A percentile compares a stretch with the other conserved stretches of the same genome.
These are phyloP conservation scores for Drosophila mimetica DNA, from an alignment of 2,888 invertebrate genomes.

Conservation along the genomic window DNA sequence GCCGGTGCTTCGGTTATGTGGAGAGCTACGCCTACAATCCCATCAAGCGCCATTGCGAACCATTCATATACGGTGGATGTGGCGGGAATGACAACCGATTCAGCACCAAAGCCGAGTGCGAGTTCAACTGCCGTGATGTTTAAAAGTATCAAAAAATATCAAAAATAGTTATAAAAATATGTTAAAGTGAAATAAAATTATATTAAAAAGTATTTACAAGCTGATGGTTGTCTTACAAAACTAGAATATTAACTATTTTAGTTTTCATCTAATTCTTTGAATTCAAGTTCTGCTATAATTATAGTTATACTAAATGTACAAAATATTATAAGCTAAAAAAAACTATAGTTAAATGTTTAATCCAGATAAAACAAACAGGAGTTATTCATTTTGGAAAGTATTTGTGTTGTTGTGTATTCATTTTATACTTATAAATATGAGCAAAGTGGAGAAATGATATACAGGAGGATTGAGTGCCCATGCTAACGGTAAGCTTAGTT, in stretches of 20 bases:
- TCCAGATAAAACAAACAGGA: too few relatives aligned
- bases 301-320: too few relatives aligned
- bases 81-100: conserved; percentile 92
- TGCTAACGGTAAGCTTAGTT: too few relatives aligned
- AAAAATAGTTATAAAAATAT: not conserved
- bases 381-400: too few relatives aligned
- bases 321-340: too few relatives aligned
- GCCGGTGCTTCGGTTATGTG: conserved; percentile 90
- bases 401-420: too few relatives aligned
- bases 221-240: not conserved
- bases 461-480: too few relatives aligned
- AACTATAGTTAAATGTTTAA: too few relatives aligned
- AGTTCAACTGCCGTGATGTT: conserved; percentile 85
- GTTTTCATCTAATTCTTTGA: too few relatives aligned
- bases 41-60: conserved; percentile 87
- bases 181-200: not conserved
- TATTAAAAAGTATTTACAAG: not conserved
- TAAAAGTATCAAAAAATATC: conserved; percentile 25
- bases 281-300: too few relatives aligned
- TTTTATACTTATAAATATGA: not conserved
- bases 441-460: not conserved
- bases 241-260: too few relatives aligned
- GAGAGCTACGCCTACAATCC: conserved; percentile 90
- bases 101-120: conserved; percentile 87
- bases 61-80: conserved; percentile 91